A percentile compares a stretch with the other conserved stretches of the same genome.
Evolutionary conservation across 2,888 invertebrate species (phyloP).

Genomic region (Ennomos fuscantarius): DNA sequence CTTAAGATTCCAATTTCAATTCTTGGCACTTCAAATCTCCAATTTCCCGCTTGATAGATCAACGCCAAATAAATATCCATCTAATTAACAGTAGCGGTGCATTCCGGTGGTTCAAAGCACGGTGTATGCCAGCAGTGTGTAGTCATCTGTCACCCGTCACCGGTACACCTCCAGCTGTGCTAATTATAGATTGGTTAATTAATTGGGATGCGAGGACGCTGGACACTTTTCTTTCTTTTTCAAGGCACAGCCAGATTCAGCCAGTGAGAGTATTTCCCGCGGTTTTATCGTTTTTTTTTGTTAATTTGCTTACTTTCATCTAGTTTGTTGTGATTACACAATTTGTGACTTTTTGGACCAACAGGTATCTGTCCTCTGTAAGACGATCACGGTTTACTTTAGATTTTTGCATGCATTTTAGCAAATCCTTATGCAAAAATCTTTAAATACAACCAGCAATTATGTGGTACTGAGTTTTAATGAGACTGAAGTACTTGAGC

Average conservation of each 20-base stretch:
- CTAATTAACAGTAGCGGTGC: conserved; percentile 73
- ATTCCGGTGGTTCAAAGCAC: conserved; percentile 65
- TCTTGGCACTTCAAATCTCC: conserved; percentile 7
- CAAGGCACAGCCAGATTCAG: too few relatives aligned
- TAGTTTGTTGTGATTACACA: too few relatives aligned
- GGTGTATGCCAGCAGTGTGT: conserved; percentile 72
- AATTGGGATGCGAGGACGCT: conserved; percentile 56
- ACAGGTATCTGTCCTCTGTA: too few relatives aligned
- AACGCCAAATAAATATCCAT: conserved; percentile 66
- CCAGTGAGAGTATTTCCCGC: too few relatives aligned
- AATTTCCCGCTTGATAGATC: conserved; percentile 48
- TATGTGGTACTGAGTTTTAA: conserved; percentile 5
- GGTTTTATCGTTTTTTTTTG: too few relatives aligned
- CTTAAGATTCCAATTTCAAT: neutral
- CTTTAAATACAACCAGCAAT: too few relatives aligned
- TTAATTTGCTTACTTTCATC: too few relatives aligned
- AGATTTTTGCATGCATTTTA: too few relatives aligned
- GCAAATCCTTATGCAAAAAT: too few relatives aligned
- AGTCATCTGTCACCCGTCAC: conserved; percentile 78
- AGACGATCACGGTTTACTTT: too few relatives aligned
- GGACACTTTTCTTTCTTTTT: conserved; percentile 6
- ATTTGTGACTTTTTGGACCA: too few relatives aligned
- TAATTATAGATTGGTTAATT: conserved; percentile 77
- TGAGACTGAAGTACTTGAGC: conserved; percentile 8
- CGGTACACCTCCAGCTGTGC: conserved; percentile 63